phyloP scores from a whole-genome alignment of 2,797 vertebrate species.

The Coregonus suidteri region DNA sequence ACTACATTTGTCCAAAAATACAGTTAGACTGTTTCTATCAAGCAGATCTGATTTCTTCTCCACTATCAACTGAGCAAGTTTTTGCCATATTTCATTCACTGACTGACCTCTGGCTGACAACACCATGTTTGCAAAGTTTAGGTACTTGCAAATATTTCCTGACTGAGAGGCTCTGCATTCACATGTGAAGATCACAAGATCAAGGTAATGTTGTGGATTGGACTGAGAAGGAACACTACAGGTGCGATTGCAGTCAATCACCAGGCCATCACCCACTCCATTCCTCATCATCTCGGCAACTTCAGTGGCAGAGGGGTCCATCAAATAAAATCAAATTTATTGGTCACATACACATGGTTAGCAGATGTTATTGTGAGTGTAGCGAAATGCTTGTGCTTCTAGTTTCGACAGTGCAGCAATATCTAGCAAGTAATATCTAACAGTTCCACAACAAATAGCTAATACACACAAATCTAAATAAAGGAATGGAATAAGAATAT shows the following conservation, averaged over 20 bases:
- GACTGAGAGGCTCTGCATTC: background rate
- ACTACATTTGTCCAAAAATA: background rate
- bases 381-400: too few relatives aligned
- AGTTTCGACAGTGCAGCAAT: too few relatives aligned
- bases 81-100: background rate
- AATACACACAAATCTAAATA: too few relatives aligned
- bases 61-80: background rate
- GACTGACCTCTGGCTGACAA: background rate
- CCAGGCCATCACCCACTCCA: background rate
- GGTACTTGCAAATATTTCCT: background rate
- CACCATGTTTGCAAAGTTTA: background rate
- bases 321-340: background rate
- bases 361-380: too few relatives aligned
- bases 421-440: too few relatives aligned
- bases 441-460: too few relatives aligned
- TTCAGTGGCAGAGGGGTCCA: background rate
- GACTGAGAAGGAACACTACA: background rate
- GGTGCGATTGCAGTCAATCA: background rate
- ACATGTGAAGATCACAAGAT: background rate
- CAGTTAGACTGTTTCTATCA: background rate
- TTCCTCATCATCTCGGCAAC: background rate
- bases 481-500: too few relatives aligned
- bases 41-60: background rate
- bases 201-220: background rate
- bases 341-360: too few relatives aligned